Evolutionary conservation across 23 tunicate species (phyloP).

Genomic region (Trididemnum clinides): DNA sequence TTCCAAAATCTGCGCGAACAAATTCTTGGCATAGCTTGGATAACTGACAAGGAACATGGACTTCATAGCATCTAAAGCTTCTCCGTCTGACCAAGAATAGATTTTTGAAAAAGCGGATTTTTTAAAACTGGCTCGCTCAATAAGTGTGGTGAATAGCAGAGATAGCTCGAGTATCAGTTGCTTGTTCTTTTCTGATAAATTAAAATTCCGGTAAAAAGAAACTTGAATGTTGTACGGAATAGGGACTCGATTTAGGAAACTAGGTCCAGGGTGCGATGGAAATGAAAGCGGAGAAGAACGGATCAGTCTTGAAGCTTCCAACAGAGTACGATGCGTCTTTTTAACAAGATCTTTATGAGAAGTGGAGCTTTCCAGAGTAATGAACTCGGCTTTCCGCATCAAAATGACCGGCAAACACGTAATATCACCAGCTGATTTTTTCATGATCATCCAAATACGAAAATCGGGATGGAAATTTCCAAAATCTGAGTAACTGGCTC

Average conservation of each 20-base stretch:
- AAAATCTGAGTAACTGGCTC: no score
- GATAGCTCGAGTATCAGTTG: constrained; percentile 32
- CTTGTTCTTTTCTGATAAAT: neutral
- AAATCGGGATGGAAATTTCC: constrained; percentile 63
- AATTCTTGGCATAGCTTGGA: neutral
- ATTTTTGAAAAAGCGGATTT: constrained; percentile 27
- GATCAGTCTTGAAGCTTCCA: neutral
- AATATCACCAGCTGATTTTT: neutral
- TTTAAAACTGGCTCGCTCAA: constrained; percentile 25
- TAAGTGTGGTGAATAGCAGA: constrained; percentile 26
- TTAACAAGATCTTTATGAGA: constrained; percentile 47
- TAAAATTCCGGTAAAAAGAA: neutral
- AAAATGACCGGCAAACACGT: constrained; percentile 31
- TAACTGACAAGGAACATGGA: neutral
- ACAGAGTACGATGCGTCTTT: constrained; percentile 28
- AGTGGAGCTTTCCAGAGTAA: constrained; percentile 43
- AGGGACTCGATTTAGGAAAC: neutral
- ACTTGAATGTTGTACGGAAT: constrained; percentile 45
- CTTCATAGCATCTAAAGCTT: neutral
- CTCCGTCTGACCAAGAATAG: constrained; percentile 39
- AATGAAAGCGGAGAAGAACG: neutral
- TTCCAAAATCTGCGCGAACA: neutral
- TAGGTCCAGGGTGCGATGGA: neutral
- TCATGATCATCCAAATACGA: constrained; percentile 64
- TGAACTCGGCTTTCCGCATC: constrained; percentile 29